phyloP scores from a whole-genome alignment of 2,888 invertebrate genomes.

The Fragum fragum region DNA sequence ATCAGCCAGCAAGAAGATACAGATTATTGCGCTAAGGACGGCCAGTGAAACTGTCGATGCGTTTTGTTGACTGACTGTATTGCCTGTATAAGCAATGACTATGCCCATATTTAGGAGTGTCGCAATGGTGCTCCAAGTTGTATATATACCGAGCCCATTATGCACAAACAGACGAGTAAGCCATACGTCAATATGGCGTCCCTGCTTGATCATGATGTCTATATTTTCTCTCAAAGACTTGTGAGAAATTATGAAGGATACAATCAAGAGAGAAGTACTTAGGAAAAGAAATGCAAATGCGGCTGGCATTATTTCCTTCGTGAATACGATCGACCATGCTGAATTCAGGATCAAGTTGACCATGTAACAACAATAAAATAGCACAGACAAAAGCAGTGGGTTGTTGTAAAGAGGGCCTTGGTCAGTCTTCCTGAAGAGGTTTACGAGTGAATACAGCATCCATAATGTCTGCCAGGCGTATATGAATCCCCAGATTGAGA shows the following conservation, averaged over 20 bases:
- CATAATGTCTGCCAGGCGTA: constrained; percentile 80
- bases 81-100: constrained; percentile 74
- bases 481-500: constrained; percentile 76
- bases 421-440: constrained; percentile 72
- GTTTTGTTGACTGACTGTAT: constrained; percentile 48
- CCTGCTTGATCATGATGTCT: constrained; percentile 37
- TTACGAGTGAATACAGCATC: constrained; percentile 75
- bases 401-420: constrained; percentile 74
- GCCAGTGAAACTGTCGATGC: constrained; percentile 75
- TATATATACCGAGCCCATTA: constrained; percentile 82
- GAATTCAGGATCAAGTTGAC: constrained; percentile 75
- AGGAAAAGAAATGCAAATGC: constrained; percentile 68
- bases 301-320: constrained; percentile 65
- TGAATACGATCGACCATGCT: constrained; percentile 80
- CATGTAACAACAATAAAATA: constrained; percentile 75
- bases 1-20: constrained; percentile 80
- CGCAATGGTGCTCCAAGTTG: constrained; percentile 81
- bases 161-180: constrained; percentile 80
- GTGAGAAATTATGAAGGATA: constrained; percentile 42
- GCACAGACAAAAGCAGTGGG: constrained; percentile 71
- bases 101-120: constrained; percentile 80
- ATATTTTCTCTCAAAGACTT: neutral
- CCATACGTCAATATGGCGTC: constrained; percentile 78
- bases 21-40: constrained; percentile 68
- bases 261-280: constrained; percentile 74